Evolutionary conservation across 2,888 invertebrate genomes (phyloP), one percentile per base, ranked within the genome.

Genomic region (Nasonia oneida): DNA sequence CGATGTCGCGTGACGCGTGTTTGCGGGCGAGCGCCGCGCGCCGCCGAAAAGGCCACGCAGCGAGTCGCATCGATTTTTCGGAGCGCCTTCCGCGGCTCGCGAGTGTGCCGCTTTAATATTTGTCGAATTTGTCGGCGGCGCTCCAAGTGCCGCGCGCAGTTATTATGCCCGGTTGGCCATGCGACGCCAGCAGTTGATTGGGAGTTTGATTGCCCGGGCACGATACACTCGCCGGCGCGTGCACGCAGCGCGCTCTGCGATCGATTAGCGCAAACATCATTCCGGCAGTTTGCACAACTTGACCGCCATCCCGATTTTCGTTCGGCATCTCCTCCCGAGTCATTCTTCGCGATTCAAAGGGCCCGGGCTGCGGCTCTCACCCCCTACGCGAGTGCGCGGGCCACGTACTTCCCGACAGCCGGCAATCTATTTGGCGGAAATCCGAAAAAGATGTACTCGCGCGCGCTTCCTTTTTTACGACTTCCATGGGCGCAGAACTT

Each of bases 141-240:
- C 23, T 23, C 23, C 23, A 23, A 23, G 23, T 23, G 23, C 23
- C 23, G 23, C 23, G 23, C 23, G 23, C 23, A 23, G 23, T 23
- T 23, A 23, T 23, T 23, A 23, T 23, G 23, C 23, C 23, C 23
- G 23, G 23, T 23, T 23, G 23, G 23, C 23, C 23, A 23, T 23
- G 23, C 23, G 23, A 23, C 12, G 50, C 57, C 29, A 29, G 29
- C 29, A 57, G 57, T 57, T 57, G 57, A 57, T 57, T n/a, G 57
- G 57, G 57, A 57, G 57, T 57, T 57, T 57, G 57, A n/a, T 57
- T 57, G 57, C n/a, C n/a, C 57, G 57, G n/a, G 57, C n/a, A n/a
- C n/a, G 57, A 57, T 53, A 15, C 0, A 50, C 18, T 57, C 53
- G 53, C 23, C 23, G 23, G 0, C 23, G 18, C n/a, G 29, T 23